Base-by-base conservation (phyloP, 2,797 vertebrate genomes). In the Bovichtus variegatus region DNA sequence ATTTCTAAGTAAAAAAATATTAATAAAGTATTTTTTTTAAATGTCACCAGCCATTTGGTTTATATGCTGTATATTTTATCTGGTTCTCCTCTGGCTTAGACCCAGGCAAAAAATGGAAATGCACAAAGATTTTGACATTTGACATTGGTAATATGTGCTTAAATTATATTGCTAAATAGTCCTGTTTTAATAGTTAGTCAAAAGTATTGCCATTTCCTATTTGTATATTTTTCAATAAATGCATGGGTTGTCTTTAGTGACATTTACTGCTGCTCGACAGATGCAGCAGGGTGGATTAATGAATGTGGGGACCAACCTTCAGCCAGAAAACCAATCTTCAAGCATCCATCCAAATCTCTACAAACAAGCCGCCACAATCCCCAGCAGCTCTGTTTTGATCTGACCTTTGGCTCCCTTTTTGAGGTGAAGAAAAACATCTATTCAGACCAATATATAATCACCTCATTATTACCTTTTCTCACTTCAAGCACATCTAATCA, bases 31-130 rank as follows among this genome's bases (percentile, higher is more conserved):
- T 34, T 34, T 34, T 34, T 9, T 34, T 34, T 34, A 34, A 34
- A 34, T 9, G 7, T 58, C 27, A 38, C 73, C 15, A 38, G 34
- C 10, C 23, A 61, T 76, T 75, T 51, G 21, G 21, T 69, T 74
- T 18, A 25, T 4, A 34, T 29, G 16, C 0, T 2, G 6, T 44
- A 12, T 23, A 21, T 46, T 31, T 49, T 1, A 43, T 18, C 40
- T 34, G 2, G 3, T 44, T 55, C 3, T 54, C 25, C 10, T 41
- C n/a, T n/a, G 12, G 4, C 2, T 59, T 67, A 23, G 34, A 50
- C 23, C 13, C 3, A 27, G 18, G n/a, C 0, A 9, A 75, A 65
- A 13, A 23, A 13, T 12, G n/a, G 0, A 53, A 27, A 54, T 34
- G 1, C 36, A 40, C 54, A 12, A 9, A 18, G 27, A 72, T 62